Conservation (phyloP, 2,888 invertebrate species). For the Drosophila birchii region DNA sequence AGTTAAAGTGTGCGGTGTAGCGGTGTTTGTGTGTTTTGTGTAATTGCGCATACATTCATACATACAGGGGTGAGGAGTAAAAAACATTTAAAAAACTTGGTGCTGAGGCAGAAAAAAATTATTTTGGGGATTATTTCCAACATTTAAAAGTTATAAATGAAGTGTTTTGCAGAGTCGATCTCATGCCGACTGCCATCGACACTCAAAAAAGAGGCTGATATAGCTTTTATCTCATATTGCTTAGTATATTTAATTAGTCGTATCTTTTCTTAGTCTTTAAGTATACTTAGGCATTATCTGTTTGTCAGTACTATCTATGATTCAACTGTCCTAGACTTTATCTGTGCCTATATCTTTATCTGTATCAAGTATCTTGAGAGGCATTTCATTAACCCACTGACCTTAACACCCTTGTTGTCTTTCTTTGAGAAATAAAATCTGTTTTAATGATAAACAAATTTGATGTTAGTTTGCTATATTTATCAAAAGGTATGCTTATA, state of each 20-base stretch:
- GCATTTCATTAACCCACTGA: not conserved
- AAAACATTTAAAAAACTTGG: not conserved
- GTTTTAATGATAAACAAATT: not conserved
- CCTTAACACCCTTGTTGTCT: not conserved
- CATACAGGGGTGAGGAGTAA: slow-evolving; percentile 16
- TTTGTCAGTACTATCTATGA: not conserved
- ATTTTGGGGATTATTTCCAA: slow-evolving; percentile 13
- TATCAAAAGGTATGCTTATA: not conserved
- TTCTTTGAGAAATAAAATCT: not conserved
- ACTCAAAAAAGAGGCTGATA: not conserved
- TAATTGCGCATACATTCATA: slow-evolving; percentile 23
- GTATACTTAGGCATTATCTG: not conserved
- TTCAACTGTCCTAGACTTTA: not conserved
- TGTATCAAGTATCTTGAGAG: not conserved
- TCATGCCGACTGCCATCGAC: slow-evolving; percentile 9
- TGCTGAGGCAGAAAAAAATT: slow-evolving; percentile 16
- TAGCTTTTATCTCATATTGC: not conserved
- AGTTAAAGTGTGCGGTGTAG: slow-evolving; percentile 28
- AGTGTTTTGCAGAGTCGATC: slow-evolving; percentile 15
- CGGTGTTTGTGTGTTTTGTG: slow-evolving; percentile 36
- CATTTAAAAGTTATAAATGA: slow-evolving; percentile 22
- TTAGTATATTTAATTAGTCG: not conserved
- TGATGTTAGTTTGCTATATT: not conserved
- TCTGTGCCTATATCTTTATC: no score
- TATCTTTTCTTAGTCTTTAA: no score